Percentiles rank a stretch among this genome's conserved stretches.
Evolutionary conservation across 2,888 invertebrate genomes (phyloP).

Genomic region (Yponomeuta plumbellus): DNA sequence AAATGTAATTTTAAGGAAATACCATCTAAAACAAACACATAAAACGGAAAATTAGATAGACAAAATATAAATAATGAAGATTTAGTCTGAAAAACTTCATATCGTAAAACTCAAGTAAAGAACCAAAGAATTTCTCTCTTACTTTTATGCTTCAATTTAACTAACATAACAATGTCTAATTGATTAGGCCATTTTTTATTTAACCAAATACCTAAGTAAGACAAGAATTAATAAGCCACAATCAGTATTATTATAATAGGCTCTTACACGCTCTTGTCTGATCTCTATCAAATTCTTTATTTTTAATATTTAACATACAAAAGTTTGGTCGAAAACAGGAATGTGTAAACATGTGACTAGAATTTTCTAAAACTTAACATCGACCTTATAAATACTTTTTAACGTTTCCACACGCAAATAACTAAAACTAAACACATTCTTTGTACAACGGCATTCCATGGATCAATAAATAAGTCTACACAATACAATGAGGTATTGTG

Average conservation of each 20-base stretch:
- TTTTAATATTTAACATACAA: conserved; percentile 25
- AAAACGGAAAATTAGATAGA: background rate
- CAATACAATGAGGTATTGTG: conserved; percentile 63
- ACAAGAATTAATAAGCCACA: no score
- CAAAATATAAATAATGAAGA: background rate
- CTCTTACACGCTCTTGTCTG: background rate
- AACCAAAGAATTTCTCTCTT: background rate
- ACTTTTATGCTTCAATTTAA: background rate
- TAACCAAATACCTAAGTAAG: no score
- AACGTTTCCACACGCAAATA: conserved; percentile 54
- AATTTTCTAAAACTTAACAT: conserved; percentile 76
- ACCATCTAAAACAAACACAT: background rate
- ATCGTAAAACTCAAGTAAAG: background rate
- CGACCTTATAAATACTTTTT: conserved; percentile 68
- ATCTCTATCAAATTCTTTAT: conserved; percentile 1
- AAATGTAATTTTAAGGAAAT: background rate
- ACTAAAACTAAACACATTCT: conserved; percentile 36
- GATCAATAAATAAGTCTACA: conserved; percentile 34
- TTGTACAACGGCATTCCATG: conserved; percentile 34
- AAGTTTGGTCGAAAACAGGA: conserved; percentile 75
- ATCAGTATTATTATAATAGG: no score
- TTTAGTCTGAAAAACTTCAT: background rate
- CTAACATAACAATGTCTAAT: background rate
- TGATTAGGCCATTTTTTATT: no score
- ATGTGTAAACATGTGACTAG: conserved; percentile 75